Conservation (phyloP, 2,888 invertebrate species). For the Cerastis leucographa region DNA sequence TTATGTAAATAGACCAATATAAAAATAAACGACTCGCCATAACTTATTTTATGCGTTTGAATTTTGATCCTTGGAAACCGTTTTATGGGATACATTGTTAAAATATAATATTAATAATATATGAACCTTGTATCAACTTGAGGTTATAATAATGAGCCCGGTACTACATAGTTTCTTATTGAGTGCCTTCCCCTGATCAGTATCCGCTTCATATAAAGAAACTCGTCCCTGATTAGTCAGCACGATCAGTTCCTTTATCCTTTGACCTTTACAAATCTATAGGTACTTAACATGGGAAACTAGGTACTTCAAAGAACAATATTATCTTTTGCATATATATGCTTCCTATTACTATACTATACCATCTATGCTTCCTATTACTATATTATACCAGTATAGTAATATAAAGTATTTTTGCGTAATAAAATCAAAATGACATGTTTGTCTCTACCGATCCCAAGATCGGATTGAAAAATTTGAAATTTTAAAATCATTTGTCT, state of each 20-base stretch:
- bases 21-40: conserved; percentile 76
- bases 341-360: too few species aligned
- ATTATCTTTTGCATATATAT: neutral
- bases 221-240: conserved; percentile 30
- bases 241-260: conserved; percentile 22
- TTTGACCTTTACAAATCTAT: conserved; percentile 15
- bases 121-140: neutral
- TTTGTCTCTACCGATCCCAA: too few species aligned
- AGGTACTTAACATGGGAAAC: neutral
- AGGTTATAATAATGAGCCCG: neutral
- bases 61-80: conserved; percentile 24
- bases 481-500: neutral
- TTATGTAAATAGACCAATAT: conserved; percentile 78
- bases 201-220: conserved; percentile 32
- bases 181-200: conserved; percentile 7
- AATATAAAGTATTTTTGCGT: too few species aligned
- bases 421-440: neutral
- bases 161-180: neutral
- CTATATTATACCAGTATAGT: too few species aligned
- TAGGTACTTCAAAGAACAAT: neutral
- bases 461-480: neutral
- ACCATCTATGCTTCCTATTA: too few species aligned
- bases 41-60: conserved; percentile 54
- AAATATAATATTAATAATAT: neutral
- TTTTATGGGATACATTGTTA: neutral